Evolutionary conservation across 2,888 invertebrate species (phyloP), one percentile per base, ranked within the genome.

Genomic region (Xylophagus ater): DNA sequence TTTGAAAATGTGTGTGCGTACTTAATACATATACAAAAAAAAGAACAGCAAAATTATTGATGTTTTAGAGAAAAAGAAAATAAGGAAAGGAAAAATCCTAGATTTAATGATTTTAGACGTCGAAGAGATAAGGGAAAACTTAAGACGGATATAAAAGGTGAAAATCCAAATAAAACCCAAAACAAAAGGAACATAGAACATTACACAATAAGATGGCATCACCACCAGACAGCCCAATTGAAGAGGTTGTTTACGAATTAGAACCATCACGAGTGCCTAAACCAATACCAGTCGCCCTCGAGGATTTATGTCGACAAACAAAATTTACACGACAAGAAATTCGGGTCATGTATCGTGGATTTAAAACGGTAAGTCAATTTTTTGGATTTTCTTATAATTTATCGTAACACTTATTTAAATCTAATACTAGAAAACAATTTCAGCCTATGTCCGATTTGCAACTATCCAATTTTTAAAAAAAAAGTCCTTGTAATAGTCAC

Each of bases 281-380:
- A 53, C 81, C 85, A 15, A 76, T 85, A 47, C 86, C 87, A 30
- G 87, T 87, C 31, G 85, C 86, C 14, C 72, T 89, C 47, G 92
- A 93, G 60, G 89, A 90, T 59, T 72, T 94, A 43, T 89, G 90
- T 65, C 74, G 85, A 52, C 86, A 87, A 65, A 93, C 93, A 40
- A 93, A 94, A 67, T 96, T 96, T 70, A 85, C 90, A 34, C 77
- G 88, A 56, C 88, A 88, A 62, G 96, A 96, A 68, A 89, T 96
- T 49, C 78, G 94, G 53, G 87, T 93, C 57, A 93, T 96, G 89
- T 96, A 96, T 66, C 72, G 94, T 55, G 94, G 94, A 50, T 96
- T 96, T 66, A 96, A 96, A 70, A 65, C 66, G 48, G 66, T 65
- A 53, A 55, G 60, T 53, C 21, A n/a, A n/a, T n/a, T n/a, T n/a